Conservation (phyloP, 2,797 vertebrate genomes). For the Sebastiscus tertius region DNA sequence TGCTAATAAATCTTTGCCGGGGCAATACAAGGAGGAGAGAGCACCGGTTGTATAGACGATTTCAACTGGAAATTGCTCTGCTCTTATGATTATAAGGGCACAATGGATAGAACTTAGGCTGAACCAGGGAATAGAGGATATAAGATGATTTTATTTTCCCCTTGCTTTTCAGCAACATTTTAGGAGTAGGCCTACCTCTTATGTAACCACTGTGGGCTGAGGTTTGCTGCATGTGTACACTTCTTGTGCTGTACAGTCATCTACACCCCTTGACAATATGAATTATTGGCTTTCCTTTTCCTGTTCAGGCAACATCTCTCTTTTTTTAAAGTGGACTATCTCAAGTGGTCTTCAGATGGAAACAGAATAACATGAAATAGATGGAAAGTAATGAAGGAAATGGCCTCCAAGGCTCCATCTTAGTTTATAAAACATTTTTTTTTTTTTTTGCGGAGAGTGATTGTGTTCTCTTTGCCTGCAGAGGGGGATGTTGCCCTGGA, state of each 20-base stretch:
- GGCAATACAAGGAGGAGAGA: constrained; percentile 37
- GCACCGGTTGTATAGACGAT: constrained; percentile 60
- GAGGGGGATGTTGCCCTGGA: constrained; percentile 86
- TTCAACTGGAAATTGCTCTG: constrained; percentile 71
- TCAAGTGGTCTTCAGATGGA: constrained; percentile 34
- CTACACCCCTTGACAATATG: constrained; percentile 4
- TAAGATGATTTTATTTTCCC: constrained; percentile 30
- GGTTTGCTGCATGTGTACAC: constrained; percentile 21
- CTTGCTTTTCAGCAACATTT: constrained; percentile 28
- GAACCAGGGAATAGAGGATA: constrained; percentile 38
- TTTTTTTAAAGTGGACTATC: constrained; percentile 7
- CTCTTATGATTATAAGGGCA: constrained; percentile 55
- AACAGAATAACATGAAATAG: constrained; percentile 35
- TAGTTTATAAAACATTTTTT: constrained; percentile 58
- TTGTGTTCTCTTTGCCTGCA: constrained; percentile 81
- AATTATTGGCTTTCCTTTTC: constrained; percentile 11
- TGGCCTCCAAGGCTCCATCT: constrained; percentile 67
- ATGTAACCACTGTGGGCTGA: constrained; percentile 9
- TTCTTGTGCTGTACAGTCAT: neutral
- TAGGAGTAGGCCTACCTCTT: constrained; percentile 8
- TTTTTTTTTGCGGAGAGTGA: constrained; percentile 58
- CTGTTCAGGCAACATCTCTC: constrained; percentile 7
- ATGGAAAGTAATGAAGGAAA: constrained; percentile 60
- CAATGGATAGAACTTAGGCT: constrained; percentile 54
- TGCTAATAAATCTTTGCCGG: constrained; percentile 68